phyloP scores from a whole-genome alignment of 2,888 invertebrate genomes.

The Craniophora ligustri region DNA sequence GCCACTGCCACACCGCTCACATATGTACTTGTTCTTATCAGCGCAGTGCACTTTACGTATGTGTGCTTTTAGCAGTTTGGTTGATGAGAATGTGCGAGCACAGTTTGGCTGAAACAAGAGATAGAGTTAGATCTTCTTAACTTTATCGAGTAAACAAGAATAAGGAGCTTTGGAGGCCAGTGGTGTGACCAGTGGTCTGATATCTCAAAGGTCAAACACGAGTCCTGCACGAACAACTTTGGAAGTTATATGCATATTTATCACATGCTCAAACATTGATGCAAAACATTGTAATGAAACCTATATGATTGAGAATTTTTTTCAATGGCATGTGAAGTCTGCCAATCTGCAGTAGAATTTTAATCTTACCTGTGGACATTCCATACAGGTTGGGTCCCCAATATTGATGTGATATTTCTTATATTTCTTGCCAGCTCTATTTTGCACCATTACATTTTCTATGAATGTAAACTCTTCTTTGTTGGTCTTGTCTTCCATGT shows the following conservation, averaged over 20 bases:
- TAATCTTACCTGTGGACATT: constrained; percentile 43
- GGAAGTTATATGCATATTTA: too few relatives aligned
- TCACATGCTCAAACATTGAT: too few relatives aligned
- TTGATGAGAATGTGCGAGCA: constrained; percentile 15
- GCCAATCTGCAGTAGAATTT: neutral
- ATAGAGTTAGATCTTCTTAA: neutral
- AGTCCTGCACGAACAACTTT: too few relatives aligned
- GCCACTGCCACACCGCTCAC: constrained; percentile 36
- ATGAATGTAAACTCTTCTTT: constrained; percentile 17
- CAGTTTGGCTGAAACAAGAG: constrained; percentile 38
- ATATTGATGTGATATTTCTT: constrained; percentile 44
- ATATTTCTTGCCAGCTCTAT: constrained; percentile 26
- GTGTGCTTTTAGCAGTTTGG: constrained; percentile 25
- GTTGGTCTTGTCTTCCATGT: neutral
- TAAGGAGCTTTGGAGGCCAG: too few relatives aligned
- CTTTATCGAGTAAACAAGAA: too few relatives aligned
- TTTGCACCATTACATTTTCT: constrained; percentile 34
- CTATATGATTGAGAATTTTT: too few relatives aligned
- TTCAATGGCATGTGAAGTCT: too few relatives aligned
- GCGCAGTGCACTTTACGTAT: constrained; percentile 48
- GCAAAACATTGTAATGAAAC: too few relatives aligned
- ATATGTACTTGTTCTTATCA: constrained; percentile 26
- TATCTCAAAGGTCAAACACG: too few relatives aligned
- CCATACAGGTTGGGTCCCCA: constrained; percentile 4
- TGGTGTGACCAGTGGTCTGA: neutral